Conservation (phyloP, 2,888 invertebrate genomes). For the Athalia cordata region DNA sequence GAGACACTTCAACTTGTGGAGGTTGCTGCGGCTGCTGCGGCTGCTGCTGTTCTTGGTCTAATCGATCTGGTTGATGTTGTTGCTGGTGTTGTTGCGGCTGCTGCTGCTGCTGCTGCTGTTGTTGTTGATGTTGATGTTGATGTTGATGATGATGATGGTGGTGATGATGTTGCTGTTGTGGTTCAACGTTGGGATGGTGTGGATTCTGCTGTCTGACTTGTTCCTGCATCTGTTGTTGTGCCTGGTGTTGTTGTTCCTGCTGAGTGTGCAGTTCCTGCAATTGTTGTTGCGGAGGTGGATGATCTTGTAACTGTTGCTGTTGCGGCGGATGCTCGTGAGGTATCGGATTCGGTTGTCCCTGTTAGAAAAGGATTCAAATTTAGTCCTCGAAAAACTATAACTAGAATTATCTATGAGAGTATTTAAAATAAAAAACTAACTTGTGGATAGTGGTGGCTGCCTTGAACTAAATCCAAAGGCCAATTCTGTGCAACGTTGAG, state of each 20-base stretch:
- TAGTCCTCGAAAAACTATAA: neutral
- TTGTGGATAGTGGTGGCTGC: conserved; percentile 66
- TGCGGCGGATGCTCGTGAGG: conserved; percentile 56
- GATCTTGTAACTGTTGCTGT: conserved; percentile 59
- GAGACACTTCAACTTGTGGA: conserved; percentile 7
- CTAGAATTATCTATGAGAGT: neutral
- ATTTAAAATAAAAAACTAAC: conserved; percentile 51
- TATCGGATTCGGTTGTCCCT: conserved; percentile 57
- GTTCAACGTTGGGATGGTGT: conserved; percentile 57
- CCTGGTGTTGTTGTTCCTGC: conserved; percentile 55
- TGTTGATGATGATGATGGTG: conserved; percentile 56
- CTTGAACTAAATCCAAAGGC: conserved; percentile 70
- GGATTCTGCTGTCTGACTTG: conserved; percentile 50
- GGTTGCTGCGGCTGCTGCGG: conserved; percentile 18
- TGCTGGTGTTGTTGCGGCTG: conserved; percentile 45
- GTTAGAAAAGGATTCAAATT: neutral
- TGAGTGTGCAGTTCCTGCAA: conserved; percentile 63
- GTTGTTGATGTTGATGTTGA: conserved; percentile 54
- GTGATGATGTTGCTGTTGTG: conserved; percentile 55
- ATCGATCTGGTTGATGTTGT: neutral
- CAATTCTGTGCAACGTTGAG: conserved; percentile 66
- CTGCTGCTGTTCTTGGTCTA: conserved; percentile 2
- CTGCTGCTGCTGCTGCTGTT: conserved; percentile 41
- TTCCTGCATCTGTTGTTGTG: conserved; percentile 56
- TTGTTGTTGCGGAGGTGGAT: conserved; percentile 57